Base-by-base conservation (phyloP, 2,888 invertebrate species). In the Diadromus collaris region DNA sequence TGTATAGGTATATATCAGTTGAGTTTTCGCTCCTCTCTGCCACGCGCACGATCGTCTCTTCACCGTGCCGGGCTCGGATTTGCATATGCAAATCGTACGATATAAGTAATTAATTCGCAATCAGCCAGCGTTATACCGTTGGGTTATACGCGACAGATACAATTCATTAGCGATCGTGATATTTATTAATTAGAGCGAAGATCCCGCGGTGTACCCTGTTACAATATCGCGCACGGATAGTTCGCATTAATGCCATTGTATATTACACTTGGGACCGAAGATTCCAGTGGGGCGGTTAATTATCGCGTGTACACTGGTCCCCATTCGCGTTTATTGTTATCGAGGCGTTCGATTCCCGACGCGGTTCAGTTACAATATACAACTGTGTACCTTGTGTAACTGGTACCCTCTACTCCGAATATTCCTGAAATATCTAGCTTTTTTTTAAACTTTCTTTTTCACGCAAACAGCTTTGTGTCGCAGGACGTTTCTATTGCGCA, bases 81-180 rank as follows among this genome's bases (percentile, higher is more conserved):
- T 88, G 87, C 89, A 90, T 90, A 90, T 90, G 90, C 87, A 89
- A 90, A 90, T 89, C 48, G 75, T 48, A 78, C 83, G 88, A 89
- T 90, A 90, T 86, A 89, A 89, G 88, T 89, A 90, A 90, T 90
- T 90, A 89, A 90, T 89, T 90, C 85, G 88, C 87, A 88, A 89
- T 89, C 88, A 88, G 86, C 83, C 79, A 81, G 83, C 83, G 85
- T 86, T 87, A 73, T 79, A 87, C 85, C 84, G 82, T 84, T 81
- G 84, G 82, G 84, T 85, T 85, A 84, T 84, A 80, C 82, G 78
- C 83, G 85, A 86, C 86, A 86, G 87, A 85, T 87, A 87, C 89
- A 86, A 89, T 90, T 90, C 89, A 89, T 90, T 90, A 90, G 86
- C 80, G 71, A 65, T 46, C 75, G 76, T 74, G 83, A 87, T 89